Percentiles rank a stretch among this genome's conserved stretches.
Conservation (phyloP, 2,888 invertebrate species). For the Plagodis dolabraria region DNA sequence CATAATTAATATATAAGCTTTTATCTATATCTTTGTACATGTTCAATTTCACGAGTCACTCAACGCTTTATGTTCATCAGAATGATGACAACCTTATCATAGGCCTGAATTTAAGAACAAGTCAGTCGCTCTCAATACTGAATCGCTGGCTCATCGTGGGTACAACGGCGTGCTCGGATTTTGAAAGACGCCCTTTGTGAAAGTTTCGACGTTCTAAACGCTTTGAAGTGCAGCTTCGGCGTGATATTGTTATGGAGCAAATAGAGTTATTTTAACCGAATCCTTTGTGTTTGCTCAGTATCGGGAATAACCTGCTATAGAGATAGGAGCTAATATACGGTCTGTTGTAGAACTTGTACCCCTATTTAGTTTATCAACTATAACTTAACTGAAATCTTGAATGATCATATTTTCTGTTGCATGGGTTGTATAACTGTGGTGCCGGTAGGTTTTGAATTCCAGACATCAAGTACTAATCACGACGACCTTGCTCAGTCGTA, state of each 20-base stretch:
- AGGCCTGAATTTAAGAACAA: conserved; percentile 38
- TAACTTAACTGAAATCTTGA: neutral
- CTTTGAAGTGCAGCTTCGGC: conserved; percentile 50
- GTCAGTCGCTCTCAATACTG: conserved; percentile 41
- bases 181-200: conserved; percentile 55
- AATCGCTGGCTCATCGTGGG: conserved; percentile 51
- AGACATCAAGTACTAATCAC: conserved; percentile 55
- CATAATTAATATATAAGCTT: no score
- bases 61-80: conserved; percentile 31
- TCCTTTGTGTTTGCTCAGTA: conserved; percentile 14
- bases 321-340: neutral
- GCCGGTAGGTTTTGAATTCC: conserved; percentile 14
- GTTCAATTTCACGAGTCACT: conserved; percentile 31
- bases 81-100: conserved; percentile 36
- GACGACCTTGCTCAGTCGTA: conserved; percentile 69
- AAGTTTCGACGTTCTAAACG: conserved; percentile 51
- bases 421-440: neutral
- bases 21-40: conserved; percentile 25
- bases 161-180: conserved; percentile 51
- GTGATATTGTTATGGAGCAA: conserved; percentile 47
- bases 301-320: conserved; percentile 14
- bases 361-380: neutral
- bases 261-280: conserved; percentile 36
- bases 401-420: neutral
- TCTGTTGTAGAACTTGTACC: neutral